Evolutionary conservation across 1,140 invertebrate species (phyloP).

Genomic region (Propsilocerus akamusi): DNA sequence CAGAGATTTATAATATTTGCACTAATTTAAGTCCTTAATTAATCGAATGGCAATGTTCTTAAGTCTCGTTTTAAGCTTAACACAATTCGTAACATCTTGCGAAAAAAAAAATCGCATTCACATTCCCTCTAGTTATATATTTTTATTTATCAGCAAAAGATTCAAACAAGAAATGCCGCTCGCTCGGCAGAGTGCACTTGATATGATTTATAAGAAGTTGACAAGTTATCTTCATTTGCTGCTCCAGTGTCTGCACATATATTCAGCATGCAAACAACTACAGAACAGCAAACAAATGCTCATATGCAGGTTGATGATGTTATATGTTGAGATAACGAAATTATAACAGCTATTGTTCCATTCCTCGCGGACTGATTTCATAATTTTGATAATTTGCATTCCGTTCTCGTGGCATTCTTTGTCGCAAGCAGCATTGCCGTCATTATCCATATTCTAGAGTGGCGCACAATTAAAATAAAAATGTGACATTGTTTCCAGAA

Average conservation of each 20-base stretch:
- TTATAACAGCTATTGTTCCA: slow-evolving; percentile 2
- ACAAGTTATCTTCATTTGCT: not conserved
- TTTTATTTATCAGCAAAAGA: not conserved
- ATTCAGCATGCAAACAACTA: not conserved
- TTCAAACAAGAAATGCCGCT: not conserved
- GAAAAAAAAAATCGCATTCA: no score
- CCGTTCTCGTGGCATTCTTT: no score
- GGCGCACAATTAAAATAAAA: no score
- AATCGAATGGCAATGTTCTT: no score
- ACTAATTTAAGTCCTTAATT: no score
- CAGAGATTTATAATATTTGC: no score
- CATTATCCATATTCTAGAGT: no score
- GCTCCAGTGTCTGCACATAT: not conserved
- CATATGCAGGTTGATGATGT: not conserved
- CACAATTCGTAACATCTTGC: no score
- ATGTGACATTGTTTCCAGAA: no score
- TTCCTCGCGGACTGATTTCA: not conserved
- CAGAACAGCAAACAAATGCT: not conserved
- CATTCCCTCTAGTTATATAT: no score
- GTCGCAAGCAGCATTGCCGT: no score
- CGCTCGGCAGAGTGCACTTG: slow-evolving; percentile 1
- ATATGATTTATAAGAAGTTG: not conserved
- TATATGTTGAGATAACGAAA: not conserved
- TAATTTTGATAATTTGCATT: slow-evolving; percentile 4
- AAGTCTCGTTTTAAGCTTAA: no score